Percentiles rank a stretch among this genome's conserved stretches.
phyloP scores from a whole-genome alignment of 1,140 invertebrate genomes.

The roundworm (Caenorhabditis elegans) region DNA sequence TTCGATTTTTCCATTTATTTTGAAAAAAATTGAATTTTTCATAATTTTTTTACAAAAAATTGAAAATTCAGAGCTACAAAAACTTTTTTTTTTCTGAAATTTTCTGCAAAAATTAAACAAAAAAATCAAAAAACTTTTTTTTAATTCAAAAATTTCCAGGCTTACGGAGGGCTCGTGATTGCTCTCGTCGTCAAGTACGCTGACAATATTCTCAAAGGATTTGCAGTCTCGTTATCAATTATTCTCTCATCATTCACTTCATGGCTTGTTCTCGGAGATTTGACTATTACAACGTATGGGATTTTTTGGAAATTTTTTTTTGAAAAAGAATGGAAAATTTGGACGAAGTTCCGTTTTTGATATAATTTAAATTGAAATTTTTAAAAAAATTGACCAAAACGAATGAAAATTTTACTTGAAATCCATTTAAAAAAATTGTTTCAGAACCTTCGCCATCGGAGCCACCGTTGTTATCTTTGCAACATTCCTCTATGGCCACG shows the following conservation, averaged over 20 bases:
- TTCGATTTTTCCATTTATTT: no score
- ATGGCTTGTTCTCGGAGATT: conserved; percentile 59
- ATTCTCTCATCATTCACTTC: conserved; percentile 63
- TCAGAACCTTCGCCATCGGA: conserved; percentile 55
- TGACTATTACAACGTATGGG: conserved; percentile 58
- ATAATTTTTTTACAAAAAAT: no score
- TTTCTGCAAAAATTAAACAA: no score
- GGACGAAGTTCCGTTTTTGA: no score
- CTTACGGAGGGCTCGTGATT: conserved; percentile 63
- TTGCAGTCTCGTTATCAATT: conserved; percentile 65
- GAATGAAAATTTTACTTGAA: no score
- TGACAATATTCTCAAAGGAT: conserved; percentile 66
- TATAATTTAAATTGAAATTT: no score
- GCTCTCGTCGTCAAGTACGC: conserved; percentile 66
- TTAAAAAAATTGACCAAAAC: no score
- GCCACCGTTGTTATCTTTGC: conserved; percentile 60
- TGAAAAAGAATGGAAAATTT: not conserved
- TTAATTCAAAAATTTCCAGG: conserved; percentile 53
- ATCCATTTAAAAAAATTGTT: not conserved
- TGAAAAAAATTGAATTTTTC: no score
- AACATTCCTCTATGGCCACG: conserved; percentile 65
- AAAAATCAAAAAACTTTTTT: no score
- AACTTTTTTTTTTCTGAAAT: no score
- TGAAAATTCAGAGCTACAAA: no score
- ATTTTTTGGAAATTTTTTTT: not conserved